Percentiles rank a stretch among this genome's conserved stretches.
Evolutionary conservation across 2,797 vertebrate genomes (phyloP).

Genomic region (Picus viridis): DNA sequence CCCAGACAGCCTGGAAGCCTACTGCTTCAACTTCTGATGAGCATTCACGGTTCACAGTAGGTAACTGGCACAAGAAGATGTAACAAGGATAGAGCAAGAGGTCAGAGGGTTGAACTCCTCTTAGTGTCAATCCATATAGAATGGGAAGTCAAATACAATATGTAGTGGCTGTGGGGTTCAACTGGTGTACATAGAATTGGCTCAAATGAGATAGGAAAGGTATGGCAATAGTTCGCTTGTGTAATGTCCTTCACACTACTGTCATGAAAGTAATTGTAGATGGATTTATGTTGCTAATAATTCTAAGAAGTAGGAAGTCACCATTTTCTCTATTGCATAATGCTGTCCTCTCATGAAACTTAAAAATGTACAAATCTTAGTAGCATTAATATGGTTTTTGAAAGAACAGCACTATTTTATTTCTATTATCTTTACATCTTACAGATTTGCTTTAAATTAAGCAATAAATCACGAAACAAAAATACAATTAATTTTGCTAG

Average conservation of each 20-base stretch:
- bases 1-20: constrained; percentile 18
- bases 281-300: not conserved
- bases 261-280: not conserved
- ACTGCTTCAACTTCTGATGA: constrained; percentile 44
- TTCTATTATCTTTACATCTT: not conserved
- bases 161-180: not conserved
- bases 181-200: not conserved
- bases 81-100: not conserved
- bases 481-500: not conserved
- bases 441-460: not conserved
- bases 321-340: not conserved
- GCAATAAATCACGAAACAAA: not conserved
- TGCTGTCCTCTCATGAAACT: not conserved
- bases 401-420: not conserved
- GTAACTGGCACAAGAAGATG: constrained; percentile 20
- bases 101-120: constrained; percentile 10
- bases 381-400: not conserved
- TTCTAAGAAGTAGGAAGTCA: not conserved
- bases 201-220: not conserved
- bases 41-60: constrained; percentile 38
- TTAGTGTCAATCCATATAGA: not conserved
- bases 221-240: not conserved
- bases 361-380: not conserved
- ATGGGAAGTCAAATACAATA: constrained; percentile 3
- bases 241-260: not conserved